These are phyloP conservation scores for Nannospalax galili DNA, from an alignment of 2,113 vertebrate genomes.

Conservation along the genomic window DNA sequence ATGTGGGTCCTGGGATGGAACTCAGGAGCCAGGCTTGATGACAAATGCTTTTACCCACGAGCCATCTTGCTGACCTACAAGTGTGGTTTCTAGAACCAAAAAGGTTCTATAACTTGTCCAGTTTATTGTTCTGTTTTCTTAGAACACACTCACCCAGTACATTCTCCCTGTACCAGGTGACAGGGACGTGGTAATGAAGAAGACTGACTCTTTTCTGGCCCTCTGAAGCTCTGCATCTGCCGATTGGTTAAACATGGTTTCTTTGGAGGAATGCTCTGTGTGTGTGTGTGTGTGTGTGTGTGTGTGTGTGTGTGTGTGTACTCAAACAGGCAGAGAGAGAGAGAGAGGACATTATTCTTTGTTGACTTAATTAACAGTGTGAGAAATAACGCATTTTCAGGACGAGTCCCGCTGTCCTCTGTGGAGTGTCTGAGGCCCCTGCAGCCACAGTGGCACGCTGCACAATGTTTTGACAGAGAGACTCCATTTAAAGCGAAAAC, in stretches of 20 bases:
- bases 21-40: not conserved
- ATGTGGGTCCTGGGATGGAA: not conserved
- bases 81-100: not conserved
- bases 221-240: not conserved
- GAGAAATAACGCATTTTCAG: constrained; percentile 55
- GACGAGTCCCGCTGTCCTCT: not conserved
- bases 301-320: not conserved
- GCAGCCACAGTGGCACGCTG: not conserved
- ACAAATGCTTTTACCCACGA: not conserved
- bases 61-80: not conserved
- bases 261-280: not conserved
- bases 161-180: not conserved
- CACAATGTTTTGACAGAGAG: constrained; percentile 66
- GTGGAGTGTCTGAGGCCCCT: constrained; percentile 35
- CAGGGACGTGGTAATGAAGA: not conserved
- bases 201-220: not conserved
- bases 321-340: not conserved
- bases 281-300: not conserved
- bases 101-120: not conserved
- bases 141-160: too few relatives aligned
- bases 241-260: not conserved
- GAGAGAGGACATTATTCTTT: constrained; percentile 12
- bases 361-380: constrained; percentile 66
- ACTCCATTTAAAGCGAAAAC: constrained; percentile 63
- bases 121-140: not conserved